Conservation (phyloP, 2,888 invertebrate genomes). For the Xanthorhoe designata region DNA sequence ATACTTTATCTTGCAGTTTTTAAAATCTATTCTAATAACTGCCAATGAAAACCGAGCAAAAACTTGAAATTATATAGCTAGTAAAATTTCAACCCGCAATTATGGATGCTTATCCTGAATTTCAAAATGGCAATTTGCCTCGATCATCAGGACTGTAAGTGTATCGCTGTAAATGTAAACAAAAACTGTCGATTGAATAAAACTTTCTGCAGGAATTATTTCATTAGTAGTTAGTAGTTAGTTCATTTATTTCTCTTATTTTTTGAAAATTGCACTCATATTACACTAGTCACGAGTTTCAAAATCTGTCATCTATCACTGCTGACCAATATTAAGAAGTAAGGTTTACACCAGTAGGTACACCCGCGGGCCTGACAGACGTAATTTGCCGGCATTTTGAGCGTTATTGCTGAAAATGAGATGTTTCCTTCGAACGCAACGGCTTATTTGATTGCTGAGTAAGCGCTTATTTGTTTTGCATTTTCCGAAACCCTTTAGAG, state of each 20-base stretch:
- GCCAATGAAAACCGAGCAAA: constrained; percentile 12
- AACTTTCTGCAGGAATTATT: not conserved
- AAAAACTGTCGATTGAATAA: not conserved
- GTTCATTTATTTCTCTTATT: not conserved
- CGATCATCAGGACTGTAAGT: not conserved
- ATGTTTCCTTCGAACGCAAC: constrained; percentile 50
- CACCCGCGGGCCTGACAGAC: not conserved
- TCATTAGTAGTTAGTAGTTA: not conserved
- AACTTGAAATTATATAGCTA: constrained; percentile 50
- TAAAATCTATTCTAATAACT: constrained; percentile 4
- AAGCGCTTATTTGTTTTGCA: constrained; percentile 27
- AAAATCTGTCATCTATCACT: too few relatives aligned
- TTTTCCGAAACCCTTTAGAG: constrained; percentile 7
- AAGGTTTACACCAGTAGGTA: too few relatives aligned
- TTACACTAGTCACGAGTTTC: too few relatives aligned
- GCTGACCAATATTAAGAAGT: too few relatives aligned
- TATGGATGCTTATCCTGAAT: constrained; percentile 54
- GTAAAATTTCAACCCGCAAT: constrained; percentile 57
- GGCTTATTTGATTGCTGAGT: constrained; percentile 46
- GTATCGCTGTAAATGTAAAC: not conserved
- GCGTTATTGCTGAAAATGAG: constrained; percentile 55
- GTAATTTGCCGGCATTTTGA: constrained; percentile 42
- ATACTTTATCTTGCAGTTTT: not conserved
- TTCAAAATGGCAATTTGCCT: constrained; percentile 55
- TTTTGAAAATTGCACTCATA: too few relatives aligned